These are phyloP conservation scores for Cryptosula pallasiana DNA, from an alignment of 2,888 invertebrate genomes.

Conservation along the genomic window DNA sequence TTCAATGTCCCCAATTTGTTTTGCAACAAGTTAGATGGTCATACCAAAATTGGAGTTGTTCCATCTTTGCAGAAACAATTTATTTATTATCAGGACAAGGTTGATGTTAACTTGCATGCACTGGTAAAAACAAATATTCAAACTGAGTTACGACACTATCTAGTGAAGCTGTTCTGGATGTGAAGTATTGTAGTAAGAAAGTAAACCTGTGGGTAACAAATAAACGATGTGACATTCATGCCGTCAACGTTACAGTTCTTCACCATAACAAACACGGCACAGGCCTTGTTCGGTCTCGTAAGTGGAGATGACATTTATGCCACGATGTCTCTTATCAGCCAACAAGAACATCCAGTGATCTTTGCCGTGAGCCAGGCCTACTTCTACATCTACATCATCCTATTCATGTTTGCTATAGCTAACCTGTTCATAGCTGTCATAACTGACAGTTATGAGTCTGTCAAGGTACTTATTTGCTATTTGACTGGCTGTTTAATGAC, in stretches of 20 bases:
- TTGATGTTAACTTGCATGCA: too few relatives aligned
- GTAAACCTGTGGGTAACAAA: too few relatives aligned
- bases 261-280: conserved; percentile 68
- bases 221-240: too few relatives aligned
- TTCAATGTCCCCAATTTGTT: too few relatives aligned
- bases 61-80: too few relatives aligned
- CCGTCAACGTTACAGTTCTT: conserved; percentile 55
- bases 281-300: conserved; percentile 90
- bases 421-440: conserved; percentile 97
- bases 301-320: conserved; percentile 99
- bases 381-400: conserved; percentile 86
- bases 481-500: not conserved
- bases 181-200: too few relatives aligned
- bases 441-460: conserved; percentile 98
- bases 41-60: too few relatives aligned
- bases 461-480: conserved; percentile 61
- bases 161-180: too few relatives aligned
- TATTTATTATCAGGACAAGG: too few relatives aligned
- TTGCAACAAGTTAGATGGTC: too few relatives aligned
- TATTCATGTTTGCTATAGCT: conserved; percentile 95
- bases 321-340: conserved; percentile 84
- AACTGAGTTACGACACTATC: too few relatives aligned
- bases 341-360: conserved; percentile 61
- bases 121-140: too few relatives aligned
- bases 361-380: conserved; percentile 80